Evolutionary conservation across 2,113 vertebrate genomes (phyloP), one percentile per base, ranked within the genome.

Genomic region (Etheostoma cragini): DNA sequence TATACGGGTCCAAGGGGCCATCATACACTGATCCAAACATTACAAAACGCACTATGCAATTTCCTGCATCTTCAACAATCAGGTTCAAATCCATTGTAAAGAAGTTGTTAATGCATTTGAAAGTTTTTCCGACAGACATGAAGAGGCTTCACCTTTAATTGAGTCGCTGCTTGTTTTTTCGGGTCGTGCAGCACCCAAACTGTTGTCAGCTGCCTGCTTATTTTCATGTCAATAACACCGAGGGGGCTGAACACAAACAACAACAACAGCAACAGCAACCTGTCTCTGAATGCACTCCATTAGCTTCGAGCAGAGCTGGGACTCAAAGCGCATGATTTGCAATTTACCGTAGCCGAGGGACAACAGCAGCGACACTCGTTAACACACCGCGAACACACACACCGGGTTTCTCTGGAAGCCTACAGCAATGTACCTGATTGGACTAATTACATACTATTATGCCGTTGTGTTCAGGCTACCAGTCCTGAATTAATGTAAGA

Each of bases 201-300:
- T 33, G 68, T 35, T 6, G 30, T 56, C 16, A 72, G 70, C 53
- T 24, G 42, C 52, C 52, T 65, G 83, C 65, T 82, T 73, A 72
- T 80, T 84, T 76, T 70, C 64, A 17, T 54, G 84, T 87, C 63
- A 53, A 71, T 71, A 80, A 70, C 49, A 57, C 24, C 0, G 49
- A 78, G 63, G 50, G 53, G 53, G 53, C 62, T 6, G 24, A 63
- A 64, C 76, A 65, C 69, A 87, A 88, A 78, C 79, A 78, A 80
- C 67, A 80, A 75, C 70, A 88, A 78, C 79, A 78, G 77, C 67
- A 80, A 75, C 70, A 88, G 74, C 75, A 77, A 72, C 76, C 60
- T 60, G 72, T 65, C 70, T 49, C 71, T 85, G 82, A 83, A 85
- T 69, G 58, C 80, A 61, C 73, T 74, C 72, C 19, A 81, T 83